A percentile compares a stretch with the other conserved stretches of the same genome.
These are phyloP conservation scores for Dryadula phaetusa DNA, from an alignment of 2,888 invertebrate genomes.

Conservation along the genomic window DNA sequence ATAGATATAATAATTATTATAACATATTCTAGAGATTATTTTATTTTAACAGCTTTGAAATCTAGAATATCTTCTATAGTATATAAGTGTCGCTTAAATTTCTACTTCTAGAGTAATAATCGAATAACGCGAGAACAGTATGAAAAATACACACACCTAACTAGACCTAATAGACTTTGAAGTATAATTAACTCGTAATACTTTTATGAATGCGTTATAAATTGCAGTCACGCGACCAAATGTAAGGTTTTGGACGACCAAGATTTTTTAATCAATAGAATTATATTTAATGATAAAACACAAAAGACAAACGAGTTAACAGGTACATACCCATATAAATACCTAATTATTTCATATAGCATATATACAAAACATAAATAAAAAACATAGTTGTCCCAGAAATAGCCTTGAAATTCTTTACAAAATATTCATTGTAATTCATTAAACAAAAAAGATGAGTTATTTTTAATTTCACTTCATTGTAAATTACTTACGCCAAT, in stretches of 20 bases:
- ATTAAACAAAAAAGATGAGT: slow-evolving; percentile 21
- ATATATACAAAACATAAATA: background rate
- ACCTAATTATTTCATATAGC: background rate
- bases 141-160: background rate
- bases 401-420: slow-evolving; percentile 25
- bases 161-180: background rate
- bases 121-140: too few species aligned
- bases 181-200: background rate
- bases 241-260: too few species aligned
- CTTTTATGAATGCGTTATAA: background rate
- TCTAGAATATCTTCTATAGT: too few species aligned
- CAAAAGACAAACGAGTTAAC: background rate
- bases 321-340: background rate
- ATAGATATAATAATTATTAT: too few species aligned
- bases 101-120: too few species aligned
- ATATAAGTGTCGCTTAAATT: too few species aligned
- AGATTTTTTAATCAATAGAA: too few species aligned
- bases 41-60: too few species aligned
- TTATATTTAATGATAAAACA: background rate
- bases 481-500: slow-evolving; percentile 16
- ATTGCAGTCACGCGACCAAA: too few species aligned
- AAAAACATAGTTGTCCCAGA: slow-evolving; percentile 3
- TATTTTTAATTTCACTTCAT: slow-evolving; percentile 22
- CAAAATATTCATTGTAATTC: slow-evolving; percentile 16
- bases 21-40: too few species aligned